phyloP scores from a whole-genome alignment of 1,140 invertebrate species.

The Macrotrachela quadricornifera region DNA sequence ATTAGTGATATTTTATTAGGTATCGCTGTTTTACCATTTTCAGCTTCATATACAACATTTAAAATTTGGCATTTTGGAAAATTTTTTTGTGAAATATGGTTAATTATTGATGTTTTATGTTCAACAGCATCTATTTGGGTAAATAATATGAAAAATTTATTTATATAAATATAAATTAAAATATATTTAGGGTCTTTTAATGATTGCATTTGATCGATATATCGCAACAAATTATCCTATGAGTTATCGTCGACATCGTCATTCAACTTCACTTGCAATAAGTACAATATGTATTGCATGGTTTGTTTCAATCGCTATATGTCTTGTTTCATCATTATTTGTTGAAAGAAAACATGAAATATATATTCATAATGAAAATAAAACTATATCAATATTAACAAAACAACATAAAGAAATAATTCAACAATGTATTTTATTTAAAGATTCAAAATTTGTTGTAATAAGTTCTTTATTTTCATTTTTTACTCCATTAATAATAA shows the following conservation, averaged over 20 bases:
- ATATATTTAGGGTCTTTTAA: slow-evolving; percentile 15
- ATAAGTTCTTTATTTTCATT: slow-evolving; percentile 84
- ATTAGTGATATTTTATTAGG: slow-evolving; percentile 29
- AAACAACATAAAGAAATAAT: too few relatives aligned
- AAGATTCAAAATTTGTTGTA: slow-evolving; percentile 38
- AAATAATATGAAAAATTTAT: too few relatives aligned
- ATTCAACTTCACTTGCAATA: slow-evolving; percentile 17
- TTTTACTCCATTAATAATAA: slow-evolving; percentile 81
- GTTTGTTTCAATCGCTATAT: slow-evolving; percentile 17
- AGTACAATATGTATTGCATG: slow-evolving; percentile 28
- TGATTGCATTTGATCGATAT: slow-evolving; percentile 29
- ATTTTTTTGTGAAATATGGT: slow-evolving; percentile 12
- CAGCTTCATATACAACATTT: slow-evolving; percentile 13
- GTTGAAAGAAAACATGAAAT: too few relatives aligned
- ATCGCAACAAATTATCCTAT: slow-evolving; percentile 29
- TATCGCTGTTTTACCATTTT: slow-evolving; percentile 26
- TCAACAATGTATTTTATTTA: too few relatives aligned
- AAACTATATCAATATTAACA: too few relatives aligned
- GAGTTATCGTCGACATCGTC: slow-evolving; percentile 23
- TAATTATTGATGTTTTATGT: slow-evolving; percentile 24
- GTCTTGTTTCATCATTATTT: too few relatives aligned
- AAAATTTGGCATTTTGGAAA: slow-evolving; percentile 27
- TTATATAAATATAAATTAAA: too few relatives aligned
- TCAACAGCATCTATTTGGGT: slow-evolving; percentile 32
- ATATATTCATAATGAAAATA: too few relatives aligned